These are phyloP conservation scores for Amblyjoppa fuscipennis DNA, from an alignment of 2,888 invertebrate genomes.

Conservation along the genomic window DNA sequence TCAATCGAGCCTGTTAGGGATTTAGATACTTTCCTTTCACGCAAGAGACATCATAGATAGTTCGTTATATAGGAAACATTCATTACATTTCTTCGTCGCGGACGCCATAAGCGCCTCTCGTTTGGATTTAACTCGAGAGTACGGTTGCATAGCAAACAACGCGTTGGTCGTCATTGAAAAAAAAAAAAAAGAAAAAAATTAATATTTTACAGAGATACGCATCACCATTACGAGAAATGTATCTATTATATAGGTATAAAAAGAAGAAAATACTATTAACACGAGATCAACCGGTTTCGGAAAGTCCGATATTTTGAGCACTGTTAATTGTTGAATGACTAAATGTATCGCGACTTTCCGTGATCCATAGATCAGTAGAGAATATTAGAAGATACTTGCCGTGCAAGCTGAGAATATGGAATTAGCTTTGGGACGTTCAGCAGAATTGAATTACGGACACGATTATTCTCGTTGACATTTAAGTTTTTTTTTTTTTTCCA, in stretches of 20 bases:
- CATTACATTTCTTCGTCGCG: conserved; percentile 25
- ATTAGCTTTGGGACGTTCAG: conserved; percentile 43
- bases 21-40: conserved; percentile 22
- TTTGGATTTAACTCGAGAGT: conserved; percentile 27
- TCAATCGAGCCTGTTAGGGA: conserved; percentile 19
- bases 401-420: conserved; percentile 77
- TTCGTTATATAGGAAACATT: conserved; percentile 30
- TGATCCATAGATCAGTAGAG: conserved; percentile 70
- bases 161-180: conserved; percentile 42
- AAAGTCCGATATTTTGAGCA: conserved; percentile 76
- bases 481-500: conserved; percentile 34
- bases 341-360: conserved; percentile 71
- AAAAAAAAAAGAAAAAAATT: conserved; percentile 14
- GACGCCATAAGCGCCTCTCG: neutral
- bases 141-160: conserved; percentile 12
- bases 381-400: conserved; percentile 77
- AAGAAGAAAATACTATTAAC: conserved; percentile 61
- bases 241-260: conserved; percentile 77
- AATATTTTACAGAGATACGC: conserved; percentile 57
- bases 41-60: conserved; percentile 39
- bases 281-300: conserved; percentile 72
- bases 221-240: conserved; percentile 65
- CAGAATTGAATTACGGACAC: conserved; percentile 50
- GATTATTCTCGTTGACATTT: conserved; percentile 17
- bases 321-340: conserved; percentile 77